Percentiles rank a stretch among this genome's conserved stretches.
Evolutionary conservation across 2,888 invertebrate genomes (phyloP).

Genomic region (Cheilosia vernalis): DNA sequence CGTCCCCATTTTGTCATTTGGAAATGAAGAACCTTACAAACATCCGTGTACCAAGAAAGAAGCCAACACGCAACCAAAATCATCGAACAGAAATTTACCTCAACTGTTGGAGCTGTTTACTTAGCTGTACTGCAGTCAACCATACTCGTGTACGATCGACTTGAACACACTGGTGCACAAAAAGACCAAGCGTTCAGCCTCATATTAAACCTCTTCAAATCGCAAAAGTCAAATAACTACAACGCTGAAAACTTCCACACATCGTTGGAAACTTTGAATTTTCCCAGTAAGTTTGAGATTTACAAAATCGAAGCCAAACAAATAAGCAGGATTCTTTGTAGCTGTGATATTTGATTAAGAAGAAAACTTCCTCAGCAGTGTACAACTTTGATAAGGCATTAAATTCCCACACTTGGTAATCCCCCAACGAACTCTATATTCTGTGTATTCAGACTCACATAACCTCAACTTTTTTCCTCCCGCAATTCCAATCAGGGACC

Average conservation of each 20-base stretch:
- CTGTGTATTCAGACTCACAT: not conserved
- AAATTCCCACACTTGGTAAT: slow-evolving; percentile 45
- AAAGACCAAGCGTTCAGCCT: not conserved
- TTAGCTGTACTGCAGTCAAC: too few relatives aligned
- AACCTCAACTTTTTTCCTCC: slow-evolving; percentile 12
- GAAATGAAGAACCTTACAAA: too few relatives aligned
- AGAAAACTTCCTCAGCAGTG: slow-evolving; percentile 31
- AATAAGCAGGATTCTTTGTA: too few relatives aligned
- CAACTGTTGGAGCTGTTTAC: too few relatives aligned
- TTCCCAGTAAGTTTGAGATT: slow-evolving; percentile 18
- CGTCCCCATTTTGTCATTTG: too few relatives aligned
- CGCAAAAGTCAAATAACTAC: slow-evolving; percentile 7
- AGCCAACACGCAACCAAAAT: too few relatives aligned
- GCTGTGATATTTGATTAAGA: slow-evolving; percentile 33
- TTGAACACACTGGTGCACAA: not conserved
- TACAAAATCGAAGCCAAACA: slow-evolving; percentile 42
- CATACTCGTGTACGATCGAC: too few relatives aligned
- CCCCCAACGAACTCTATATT: slow-evolving; percentile 19
- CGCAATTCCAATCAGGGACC: slow-evolving; percentile 47
- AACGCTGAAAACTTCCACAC: slow-evolving; percentile 29
- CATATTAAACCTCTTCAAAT: not conserved
- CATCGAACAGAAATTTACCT: too few relatives aligned
- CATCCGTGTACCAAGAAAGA: too few relatives aligned
- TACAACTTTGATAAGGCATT: slow-evolving; percentile 50
- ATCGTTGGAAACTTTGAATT: not conserved